Evolutionary conservation across 2,797 vertebrate species (phyloP).

Genomic region (Masticophis lateralis): DNA sequence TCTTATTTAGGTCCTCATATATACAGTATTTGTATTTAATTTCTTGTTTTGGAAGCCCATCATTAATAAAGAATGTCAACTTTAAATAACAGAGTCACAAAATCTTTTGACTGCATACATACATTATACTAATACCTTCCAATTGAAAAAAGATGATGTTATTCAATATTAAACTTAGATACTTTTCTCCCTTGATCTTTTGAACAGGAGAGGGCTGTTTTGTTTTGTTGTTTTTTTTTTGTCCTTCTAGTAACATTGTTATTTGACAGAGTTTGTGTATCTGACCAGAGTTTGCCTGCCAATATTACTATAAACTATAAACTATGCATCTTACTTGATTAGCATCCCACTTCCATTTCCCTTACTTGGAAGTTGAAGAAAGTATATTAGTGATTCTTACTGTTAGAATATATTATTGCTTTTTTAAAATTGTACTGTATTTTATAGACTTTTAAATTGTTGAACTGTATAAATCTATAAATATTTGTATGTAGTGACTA

Average conservation of each 20-base stretch:
- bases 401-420: not conserved
- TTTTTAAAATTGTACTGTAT: not conserved
- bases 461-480: not conserved
- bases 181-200: not conserved
- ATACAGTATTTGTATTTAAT: not conserved
- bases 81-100: not conserved
- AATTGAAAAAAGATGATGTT: not conserved
- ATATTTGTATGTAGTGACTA: accelerated
- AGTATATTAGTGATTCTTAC: not conserved
- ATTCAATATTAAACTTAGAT: not conserved
- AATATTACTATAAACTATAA: not conserved
- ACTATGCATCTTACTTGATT: accelerated
- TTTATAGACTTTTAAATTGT: not conserved
- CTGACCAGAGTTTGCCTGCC: not conserved
- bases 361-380: not conserved
- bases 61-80: not conserved
- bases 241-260: not conserved
- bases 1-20: not conserved
- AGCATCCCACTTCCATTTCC: not conserved
- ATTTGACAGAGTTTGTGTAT: not conserved
- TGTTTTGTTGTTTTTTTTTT: not conserved
- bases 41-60: accelerated
- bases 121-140: not conserved
- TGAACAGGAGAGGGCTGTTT: not conserved
- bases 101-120: not conserved